Evolutionary conservation across 1,140 invertebrate genomes (phyloP).

Genomic region (Eupeodes corollae): DNA sequence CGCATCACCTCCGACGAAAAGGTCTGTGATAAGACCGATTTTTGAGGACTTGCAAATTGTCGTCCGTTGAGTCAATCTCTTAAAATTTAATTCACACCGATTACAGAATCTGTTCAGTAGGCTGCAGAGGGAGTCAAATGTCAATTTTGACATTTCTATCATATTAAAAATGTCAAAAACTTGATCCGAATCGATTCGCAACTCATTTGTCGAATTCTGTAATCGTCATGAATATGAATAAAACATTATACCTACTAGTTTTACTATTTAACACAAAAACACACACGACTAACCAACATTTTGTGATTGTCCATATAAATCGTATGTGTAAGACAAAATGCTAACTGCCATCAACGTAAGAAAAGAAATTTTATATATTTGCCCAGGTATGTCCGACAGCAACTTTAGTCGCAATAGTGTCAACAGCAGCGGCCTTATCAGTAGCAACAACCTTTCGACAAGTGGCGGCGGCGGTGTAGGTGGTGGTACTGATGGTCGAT

Average conservation of each 20-base stretch:
- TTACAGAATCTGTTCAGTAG: too few relatives aligned
- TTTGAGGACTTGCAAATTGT: too few relatives aligned
- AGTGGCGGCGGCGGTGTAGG: neutral
- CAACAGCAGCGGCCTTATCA: conserved; percentile 4
- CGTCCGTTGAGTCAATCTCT: too few relatives aligned
- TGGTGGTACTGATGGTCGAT: neutral
- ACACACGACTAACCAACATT: neutral
- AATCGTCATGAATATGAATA: too few relatives aligned
- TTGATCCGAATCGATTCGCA: too few relatives aligned
- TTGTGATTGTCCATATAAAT: neutral
- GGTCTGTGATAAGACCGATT: too few relatives aligned
- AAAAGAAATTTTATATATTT: conserved; percentile 15
- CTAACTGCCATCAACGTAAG: conserved; percentile 8
- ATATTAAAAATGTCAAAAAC: too few relatives aligned
- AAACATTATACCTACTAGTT: neutral
- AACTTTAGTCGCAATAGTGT: neutral
- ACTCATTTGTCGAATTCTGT: too few relatives aligned
- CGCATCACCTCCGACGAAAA: too few relatives aligned
- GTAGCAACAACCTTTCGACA: neutral
- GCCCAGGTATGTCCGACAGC: conserved; percentile 14
- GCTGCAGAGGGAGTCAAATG: too few relatives aligned
- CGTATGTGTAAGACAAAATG: neutral
- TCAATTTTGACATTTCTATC: too few relatives aligned
- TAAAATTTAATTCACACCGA: too few relatives aligned
- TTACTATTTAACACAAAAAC: neutral